Conservation (phyloP, 2,797 vertebrate genomes). For the Bradypodion pumilum region DNA sequence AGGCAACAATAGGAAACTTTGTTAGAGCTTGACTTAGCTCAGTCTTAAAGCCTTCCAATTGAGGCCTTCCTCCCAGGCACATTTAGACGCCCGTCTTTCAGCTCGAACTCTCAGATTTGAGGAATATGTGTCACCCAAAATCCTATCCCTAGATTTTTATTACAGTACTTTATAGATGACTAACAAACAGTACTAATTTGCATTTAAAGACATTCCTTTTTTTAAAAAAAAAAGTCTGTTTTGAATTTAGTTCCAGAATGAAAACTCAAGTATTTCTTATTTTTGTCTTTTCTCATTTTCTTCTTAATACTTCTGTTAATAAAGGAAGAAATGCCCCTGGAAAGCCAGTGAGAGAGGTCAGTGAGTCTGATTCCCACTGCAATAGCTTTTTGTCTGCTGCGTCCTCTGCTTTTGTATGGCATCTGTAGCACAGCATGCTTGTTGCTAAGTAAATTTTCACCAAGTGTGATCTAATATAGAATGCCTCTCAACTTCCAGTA, state of each 20-base stretch:
- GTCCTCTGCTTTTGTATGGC: slow-evolving; percentile 77
- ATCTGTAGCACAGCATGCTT: slow-evolving; percentile 72
- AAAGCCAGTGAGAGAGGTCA: slow-evolving; percentile 96
- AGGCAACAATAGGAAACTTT: no score
- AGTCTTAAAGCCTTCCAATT: no score
- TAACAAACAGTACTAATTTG: background rate
- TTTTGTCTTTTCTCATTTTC: slow-evolving; percentile 53
- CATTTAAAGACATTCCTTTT: slow-evolving; percentile 31
- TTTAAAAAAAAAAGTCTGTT: background rate
- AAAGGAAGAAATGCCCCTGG: slow-evolving; percentile 92
- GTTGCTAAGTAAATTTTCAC: slow-evolving; percentile 70
- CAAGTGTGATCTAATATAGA: slow-evolving; percentile 59
- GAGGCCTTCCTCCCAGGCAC: no score
- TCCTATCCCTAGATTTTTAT: background rate
- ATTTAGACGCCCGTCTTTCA: no score
- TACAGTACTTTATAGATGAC: slow-evolving; percentile 23
- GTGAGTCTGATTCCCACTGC: slow-evolving; percentile 82
- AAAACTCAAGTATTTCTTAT: slow-evolving; percentile 39
- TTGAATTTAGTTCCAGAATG: slow-evolving; percentile 25
- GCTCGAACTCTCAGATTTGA: no score
- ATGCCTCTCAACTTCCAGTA: slow-evolving; percentile 73
- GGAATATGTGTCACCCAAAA: no score
- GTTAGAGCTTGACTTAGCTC: no score
- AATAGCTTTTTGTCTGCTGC: slow-evolving; percentile 79
- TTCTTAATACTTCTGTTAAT: slow-evolving; percentile 78